These are phyloP conservation scores for Agrochola lota DNA, from an alignment of 2,888 invertebrate genomes.

Conservation along the genomic window DNA sequence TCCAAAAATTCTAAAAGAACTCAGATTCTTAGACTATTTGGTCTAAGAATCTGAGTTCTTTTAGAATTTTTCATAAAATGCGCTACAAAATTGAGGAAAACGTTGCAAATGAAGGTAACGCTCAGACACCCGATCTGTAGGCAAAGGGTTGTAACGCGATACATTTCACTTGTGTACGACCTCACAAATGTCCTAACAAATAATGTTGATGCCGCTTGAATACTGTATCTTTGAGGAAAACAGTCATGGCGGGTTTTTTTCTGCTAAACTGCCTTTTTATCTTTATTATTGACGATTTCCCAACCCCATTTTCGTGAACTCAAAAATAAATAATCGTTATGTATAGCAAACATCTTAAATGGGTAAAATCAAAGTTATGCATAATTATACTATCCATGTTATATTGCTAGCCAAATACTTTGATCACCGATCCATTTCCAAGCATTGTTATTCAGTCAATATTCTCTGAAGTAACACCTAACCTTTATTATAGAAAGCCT, in stretches of 20 bases:
- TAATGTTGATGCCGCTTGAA: conserved; percentile 26
- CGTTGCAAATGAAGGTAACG: conserved; percentile 2
- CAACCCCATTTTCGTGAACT: background rate
- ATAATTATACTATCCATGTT: background rate
- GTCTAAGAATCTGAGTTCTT: too few relatives aligned
- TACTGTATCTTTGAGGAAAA: conserved; percentile 13
- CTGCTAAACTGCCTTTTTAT: background rate
- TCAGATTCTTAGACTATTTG: background rate
- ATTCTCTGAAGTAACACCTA: background rate
- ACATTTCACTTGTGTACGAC: conserved; percentile 20
- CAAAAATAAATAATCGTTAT: background rate
- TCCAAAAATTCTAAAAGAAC: background rate
- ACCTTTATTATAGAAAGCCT: background rate
- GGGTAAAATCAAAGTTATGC: background rate
- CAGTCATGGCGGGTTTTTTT: background rate
- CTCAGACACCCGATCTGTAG: conserved; percentile 18
- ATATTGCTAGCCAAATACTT: background rate
- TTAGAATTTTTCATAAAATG: background rate
- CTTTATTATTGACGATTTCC: background rate
- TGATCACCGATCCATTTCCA: background rate
- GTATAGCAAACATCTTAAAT: background rate
- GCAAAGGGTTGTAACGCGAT: conserved; percentile 44
- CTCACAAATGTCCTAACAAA: conserved; percentile 48
- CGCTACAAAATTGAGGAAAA: conserved; percentile 8
- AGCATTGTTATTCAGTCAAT: background rate